Conservation (phyloP, 2,113 vertebrate species). For the Fulica atra region DNA sequence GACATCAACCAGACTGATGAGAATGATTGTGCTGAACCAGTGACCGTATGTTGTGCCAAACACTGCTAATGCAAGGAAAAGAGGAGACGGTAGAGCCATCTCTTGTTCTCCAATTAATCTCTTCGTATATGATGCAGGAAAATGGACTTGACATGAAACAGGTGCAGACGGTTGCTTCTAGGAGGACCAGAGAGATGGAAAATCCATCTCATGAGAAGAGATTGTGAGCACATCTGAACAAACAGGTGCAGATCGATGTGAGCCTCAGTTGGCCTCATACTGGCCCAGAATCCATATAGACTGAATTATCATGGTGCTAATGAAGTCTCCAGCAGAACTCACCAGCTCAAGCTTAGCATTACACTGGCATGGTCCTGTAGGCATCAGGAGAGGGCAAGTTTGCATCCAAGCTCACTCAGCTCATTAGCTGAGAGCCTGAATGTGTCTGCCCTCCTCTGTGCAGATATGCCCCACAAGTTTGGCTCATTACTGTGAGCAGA, state of each 20-base stretch:
- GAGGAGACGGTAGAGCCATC: not conserved
- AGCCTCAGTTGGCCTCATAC: not conserved
- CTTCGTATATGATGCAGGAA: not conserved
- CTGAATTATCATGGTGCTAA: not conserved
- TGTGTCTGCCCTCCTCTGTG: not conserved
- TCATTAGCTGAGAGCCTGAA: not conserved
- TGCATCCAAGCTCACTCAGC: not conserved
- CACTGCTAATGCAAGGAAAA: not conserved
- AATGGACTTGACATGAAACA: not conserved
- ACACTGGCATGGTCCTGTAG: not conserved
- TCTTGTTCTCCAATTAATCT: slow-evolving; percentile 19
- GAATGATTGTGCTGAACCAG: slow-evolving; percentile 16
- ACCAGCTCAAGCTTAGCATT: not conserved
- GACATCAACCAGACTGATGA: slow-evolving; percentile 27
- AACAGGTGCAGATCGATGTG: slow-evolving; percentile 19
- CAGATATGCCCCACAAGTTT: not conserved
- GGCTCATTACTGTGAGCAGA: not conserved
- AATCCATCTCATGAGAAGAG: slow-evolving; percentile 15
- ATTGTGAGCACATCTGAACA: slow-evolving; percentile 15
- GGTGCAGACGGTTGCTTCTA: slow-evolving; percentile 14
- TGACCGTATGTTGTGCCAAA: not conserved
- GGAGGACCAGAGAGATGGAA: slow-evolving; percentile 9
- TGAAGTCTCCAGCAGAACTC: slow-evolving; percentile 42
- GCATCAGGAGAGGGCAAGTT: not conserved
- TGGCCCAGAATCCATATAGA: not conserved